Evolutionary conservation across 64 coral and sea anemone species (phyloP).

Genomic region (Pocillopora verrucosa): DNA sequence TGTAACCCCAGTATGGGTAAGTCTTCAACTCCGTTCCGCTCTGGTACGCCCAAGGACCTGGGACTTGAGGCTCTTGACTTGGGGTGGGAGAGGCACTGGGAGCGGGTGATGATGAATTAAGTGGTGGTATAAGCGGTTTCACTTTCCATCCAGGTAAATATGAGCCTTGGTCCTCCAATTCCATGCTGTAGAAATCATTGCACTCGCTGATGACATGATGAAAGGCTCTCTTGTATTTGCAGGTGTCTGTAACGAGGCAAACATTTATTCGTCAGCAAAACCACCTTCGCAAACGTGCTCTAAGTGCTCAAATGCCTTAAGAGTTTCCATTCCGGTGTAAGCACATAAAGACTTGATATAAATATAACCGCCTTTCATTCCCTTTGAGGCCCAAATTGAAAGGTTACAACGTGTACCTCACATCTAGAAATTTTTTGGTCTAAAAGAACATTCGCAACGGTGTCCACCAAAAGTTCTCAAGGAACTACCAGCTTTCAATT

Average conservation of each 20-base stretch:
- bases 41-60: slow-evolving; percentile 60
- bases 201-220: slow-evolving; percentile 59
- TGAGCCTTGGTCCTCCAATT: slow-evolving; percentile 34
- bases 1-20: slow-evolving; percentile 82
- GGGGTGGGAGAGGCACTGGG: not conserved
- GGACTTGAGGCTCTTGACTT: not conserved
- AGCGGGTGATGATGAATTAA: not conserved
- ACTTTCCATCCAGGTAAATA: slow-evolving; percentile 43
- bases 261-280: not conserved
- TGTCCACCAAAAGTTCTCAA: no score
- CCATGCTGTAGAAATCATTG: slow-evolving; percentile 61
- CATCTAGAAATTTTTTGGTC: no score
- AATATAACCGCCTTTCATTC: no score
- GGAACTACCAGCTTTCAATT: no score
- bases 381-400: no score
- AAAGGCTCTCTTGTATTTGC: slow-evolving; percentile 32
- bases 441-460: no score
- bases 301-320: no score
- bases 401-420: no score
- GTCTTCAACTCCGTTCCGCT: slow-evolving; percentile 62
- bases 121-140: not conserved
- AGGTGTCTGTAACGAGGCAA: slow-evolving; percentile 48
- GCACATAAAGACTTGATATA: no score
- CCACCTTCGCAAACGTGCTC: no score
- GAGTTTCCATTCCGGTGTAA: no score